A percentile compares a stretch with the other conserved stretches of the same genome.
Conservation (phyloP, 2,888 invertebrate genomes). For the Nomada fabriciana region DNA sequence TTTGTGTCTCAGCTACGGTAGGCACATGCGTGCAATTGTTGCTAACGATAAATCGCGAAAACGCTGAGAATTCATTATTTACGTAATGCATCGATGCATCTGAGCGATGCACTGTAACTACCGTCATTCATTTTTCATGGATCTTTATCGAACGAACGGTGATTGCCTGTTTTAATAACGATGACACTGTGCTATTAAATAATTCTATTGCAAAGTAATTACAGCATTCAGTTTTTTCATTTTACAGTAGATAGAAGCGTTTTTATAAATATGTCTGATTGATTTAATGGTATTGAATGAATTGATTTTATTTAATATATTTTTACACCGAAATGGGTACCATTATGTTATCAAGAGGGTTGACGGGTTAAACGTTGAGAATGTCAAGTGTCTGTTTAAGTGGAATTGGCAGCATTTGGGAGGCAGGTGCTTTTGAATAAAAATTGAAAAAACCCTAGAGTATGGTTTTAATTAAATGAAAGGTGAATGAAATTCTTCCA, state of each 20-base stretch:
- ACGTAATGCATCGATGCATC: not conserved
- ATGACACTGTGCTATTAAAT: not conserved
- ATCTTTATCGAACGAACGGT: not conserved
- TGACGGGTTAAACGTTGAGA: not conserved
- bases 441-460: too few species aligned
- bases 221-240: too few species aligned
- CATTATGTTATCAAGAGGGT: not conserved
- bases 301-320: not conserved
- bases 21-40: constrained; percentile 24
- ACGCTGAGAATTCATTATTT: constrained; percentile 13
- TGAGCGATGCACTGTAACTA: not conserved
- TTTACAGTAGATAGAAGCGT: too few species aligned
- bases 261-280: too few species aligned
- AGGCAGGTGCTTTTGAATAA: too few species aligned
- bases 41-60: constrained; percentile 33
- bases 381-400: too few species aligned
- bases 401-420: too few species aligned
- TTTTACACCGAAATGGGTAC: not conserved
- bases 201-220: not conserved
- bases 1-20: constrained; percentile 15
- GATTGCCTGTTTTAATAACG: not conserved
- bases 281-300: not conserved
- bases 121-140: constrained; percentile 35
- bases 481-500: too few species aligned
- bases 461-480: too few species aligned